Evolutionary conservation across 2,888 invertebrate species (phyloP).

Genomic region (Smittia aterrima): DNA sequence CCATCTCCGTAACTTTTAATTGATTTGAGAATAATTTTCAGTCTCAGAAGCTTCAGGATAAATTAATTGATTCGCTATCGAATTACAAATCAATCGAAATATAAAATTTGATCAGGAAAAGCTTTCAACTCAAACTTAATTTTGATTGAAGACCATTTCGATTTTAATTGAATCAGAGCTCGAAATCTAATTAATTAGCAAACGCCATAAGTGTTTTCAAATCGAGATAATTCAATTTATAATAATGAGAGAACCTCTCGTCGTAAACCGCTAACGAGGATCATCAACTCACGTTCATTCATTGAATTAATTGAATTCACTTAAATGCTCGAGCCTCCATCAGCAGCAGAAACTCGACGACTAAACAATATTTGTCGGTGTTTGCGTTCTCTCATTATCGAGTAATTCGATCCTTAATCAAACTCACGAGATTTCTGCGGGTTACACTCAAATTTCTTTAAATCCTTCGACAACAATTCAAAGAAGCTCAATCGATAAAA

Average conservation of each 20-base stretch:
- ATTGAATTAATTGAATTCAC: conserved; percentile 3
- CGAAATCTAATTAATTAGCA: no score
- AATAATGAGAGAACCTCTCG: neutral
- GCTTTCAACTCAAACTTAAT: no score
- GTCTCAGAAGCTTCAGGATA: neutral
- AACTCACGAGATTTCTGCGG: no score
- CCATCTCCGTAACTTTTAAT: neutral
- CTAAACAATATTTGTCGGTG: neutral
- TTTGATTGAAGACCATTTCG: no score
- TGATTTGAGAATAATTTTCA: neutral
- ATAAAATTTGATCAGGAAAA: no score
- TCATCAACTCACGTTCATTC: conserved; percentile 17
- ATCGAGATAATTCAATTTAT: neutral
- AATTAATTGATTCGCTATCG: no score
- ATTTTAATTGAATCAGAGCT: no score
- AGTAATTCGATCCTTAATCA: neutral
- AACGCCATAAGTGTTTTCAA: no score
- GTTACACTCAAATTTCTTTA: no score
- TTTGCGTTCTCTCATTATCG: neutral
- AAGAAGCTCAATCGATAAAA: no score
- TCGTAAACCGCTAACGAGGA: neutral
- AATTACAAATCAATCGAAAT: no score
- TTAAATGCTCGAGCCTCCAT: neutral
- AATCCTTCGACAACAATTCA: no score
- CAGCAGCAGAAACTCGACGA: conserved; percentile 2